Evolutionary conservation across 2,888 invertebrate genomes (phyloP).

Genomic region (Charanyca ferruginea): DNA sequence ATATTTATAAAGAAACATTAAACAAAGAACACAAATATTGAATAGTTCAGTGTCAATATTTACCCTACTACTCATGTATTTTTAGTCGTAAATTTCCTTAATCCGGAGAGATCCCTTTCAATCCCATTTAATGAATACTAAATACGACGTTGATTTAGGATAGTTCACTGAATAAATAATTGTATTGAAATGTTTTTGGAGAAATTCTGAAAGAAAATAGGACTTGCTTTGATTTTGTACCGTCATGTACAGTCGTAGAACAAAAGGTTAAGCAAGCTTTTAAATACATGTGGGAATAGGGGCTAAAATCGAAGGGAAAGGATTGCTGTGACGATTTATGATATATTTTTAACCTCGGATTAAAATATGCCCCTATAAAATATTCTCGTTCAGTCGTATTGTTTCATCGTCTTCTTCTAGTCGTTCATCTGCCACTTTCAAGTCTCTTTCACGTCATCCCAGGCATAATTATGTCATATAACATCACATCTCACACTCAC

Average conservation of each 20-base stretch:
- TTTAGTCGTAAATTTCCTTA: slow-evolving; percentile 7
- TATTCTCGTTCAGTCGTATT: too few species aligned
- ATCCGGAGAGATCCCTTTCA: slow-evolving; percentile 7
- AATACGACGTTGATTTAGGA: slow-evolving; percentile 28
- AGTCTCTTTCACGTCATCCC: too few species aligned
- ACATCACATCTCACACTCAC: too few species aligned
- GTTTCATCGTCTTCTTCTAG: too few species aligned
- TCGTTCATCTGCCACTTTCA: too few species aligned
- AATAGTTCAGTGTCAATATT: background rate
- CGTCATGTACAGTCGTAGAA: background rate
- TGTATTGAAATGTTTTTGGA: background rate
- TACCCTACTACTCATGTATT: background rate
- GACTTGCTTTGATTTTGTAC: background rate
- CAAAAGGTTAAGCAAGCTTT: background rate
- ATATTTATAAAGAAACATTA: background rate
- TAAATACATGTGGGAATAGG: too few species aligned
- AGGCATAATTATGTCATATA: too few species aligned
- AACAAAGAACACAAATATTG: background rate
- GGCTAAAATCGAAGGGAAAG: too few species aligned
- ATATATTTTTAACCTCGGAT: too few species aligned
- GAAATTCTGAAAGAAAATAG: background rate
- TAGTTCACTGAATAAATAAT: slow-evolving; percentile 11
- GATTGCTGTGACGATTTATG: too few species aligned
- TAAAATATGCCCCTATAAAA: too few species aligned
- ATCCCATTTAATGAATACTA: slow-evolving; percentile 10